Evolutionary conservation across 2,888 invertebrate species (phyloP).

Genomic region (Drosophila mimica): DNA sequence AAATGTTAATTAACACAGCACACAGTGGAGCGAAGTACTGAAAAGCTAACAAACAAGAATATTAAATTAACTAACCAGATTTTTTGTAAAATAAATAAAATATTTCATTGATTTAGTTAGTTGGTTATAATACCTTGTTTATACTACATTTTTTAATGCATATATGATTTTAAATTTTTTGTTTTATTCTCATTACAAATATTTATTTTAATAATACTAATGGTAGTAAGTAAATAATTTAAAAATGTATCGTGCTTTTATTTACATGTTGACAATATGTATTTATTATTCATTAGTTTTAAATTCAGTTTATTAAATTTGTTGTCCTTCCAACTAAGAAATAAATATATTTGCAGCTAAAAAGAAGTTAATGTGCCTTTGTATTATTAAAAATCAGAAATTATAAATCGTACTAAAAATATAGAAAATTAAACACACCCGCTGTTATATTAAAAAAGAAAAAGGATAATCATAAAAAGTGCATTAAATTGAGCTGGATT

Average conservation of each 20-base stretch:
- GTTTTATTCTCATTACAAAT: background rate
- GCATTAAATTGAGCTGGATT: background rate
- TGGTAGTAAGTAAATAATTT: background rate
- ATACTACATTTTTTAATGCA: background rate
- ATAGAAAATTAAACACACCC: background rate
- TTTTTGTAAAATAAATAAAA: background rate
- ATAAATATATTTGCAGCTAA: background rate
- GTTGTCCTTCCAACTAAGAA: too few relatives aligned
- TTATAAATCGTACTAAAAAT: background rate
- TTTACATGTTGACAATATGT: background rate
- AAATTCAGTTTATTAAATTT: background rate
- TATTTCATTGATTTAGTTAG: background rate
- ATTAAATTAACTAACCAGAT: background rate
- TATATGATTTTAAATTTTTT: background rate
- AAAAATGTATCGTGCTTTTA: accelerated
- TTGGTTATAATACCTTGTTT: background rate
- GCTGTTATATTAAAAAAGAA: background rate
- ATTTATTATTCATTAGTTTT: background rate
- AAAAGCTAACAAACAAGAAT: background rate
- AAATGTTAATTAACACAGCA: conserved; percentile 44
- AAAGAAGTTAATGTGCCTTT: background rate
- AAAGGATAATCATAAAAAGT: too few relatives aligned
- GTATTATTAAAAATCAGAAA: background rate
- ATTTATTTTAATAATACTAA: background rate
- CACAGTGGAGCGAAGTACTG: conserved; percentile 6